Percentiles rank a stretch among this genome's conserved stretches.
phyloP scores from a whole-genome alignment of 2,113 vertebrate genomes.

The Otolemur garnettii region DNA sequence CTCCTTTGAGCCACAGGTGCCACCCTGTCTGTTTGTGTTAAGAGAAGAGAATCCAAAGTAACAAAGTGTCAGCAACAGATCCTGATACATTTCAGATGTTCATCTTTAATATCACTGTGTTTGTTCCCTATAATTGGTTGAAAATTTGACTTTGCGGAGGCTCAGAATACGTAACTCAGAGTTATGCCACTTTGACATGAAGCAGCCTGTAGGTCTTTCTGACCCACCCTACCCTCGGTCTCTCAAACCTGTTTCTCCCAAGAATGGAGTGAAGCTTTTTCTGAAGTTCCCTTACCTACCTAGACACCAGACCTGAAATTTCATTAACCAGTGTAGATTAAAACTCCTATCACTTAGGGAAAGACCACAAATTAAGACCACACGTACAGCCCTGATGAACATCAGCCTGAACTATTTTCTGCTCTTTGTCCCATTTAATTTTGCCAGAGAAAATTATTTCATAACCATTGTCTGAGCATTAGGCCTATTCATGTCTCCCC shows the following conservation, averaged over 20 bases:
- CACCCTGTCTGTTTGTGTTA: background rate
- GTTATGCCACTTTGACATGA: background rate
- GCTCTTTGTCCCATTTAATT: background rate
- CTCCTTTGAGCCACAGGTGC: no score
- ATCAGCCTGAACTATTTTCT: background rate
- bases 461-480: background rate
- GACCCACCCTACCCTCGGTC: background rate
- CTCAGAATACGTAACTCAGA: background rate
- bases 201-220: background rate
- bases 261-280: background rate
- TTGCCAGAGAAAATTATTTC: background rate
- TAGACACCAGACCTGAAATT: background rate
- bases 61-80: background rate
- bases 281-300: background rate
- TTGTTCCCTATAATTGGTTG: constrained; percentile 12
- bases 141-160: background rate
- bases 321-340: background rate
- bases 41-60: constrained; percentile 37
- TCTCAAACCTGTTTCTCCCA: background rate
- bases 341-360: background rate
- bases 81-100: background rate
- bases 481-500: background rate
- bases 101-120: background rate
- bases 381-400: background rate
- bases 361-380: background rate